phyloP scores from a whole-genome alignment of 2,797 vertebrate genomes.

The Poecilia picta region DNA sequence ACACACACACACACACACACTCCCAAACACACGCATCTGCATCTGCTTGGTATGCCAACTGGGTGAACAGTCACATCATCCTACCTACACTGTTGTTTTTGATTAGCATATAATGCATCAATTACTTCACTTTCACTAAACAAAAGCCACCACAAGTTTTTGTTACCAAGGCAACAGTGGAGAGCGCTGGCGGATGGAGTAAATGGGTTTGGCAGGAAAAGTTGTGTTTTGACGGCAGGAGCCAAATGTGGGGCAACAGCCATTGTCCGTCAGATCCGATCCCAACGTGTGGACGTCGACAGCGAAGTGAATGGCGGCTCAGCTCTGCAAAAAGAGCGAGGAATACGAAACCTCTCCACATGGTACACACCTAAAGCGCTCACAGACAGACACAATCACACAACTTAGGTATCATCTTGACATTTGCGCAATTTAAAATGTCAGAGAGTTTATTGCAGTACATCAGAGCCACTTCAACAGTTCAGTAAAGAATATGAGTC shows the following conservation, averaged over 20 bases:
- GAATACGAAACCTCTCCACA: background rate
- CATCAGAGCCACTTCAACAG: slow-evolving; percentile 15
- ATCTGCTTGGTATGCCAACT: slow-evolving; percentile 79
- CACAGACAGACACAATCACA: slow-evolving; percentile 5
- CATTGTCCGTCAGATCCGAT: slow-evolving; percentile 47
- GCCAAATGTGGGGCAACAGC: slow-evolving; percentile 45
- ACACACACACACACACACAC: slow-evolving; percentile 45
- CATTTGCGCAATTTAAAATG: slow-evolving; percentile 20
- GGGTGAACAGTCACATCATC: slow-evolving; percentile 70
- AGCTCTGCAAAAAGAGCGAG: slow-evolving; percentile 17
- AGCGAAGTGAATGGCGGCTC: slow-evolving; percentile 4
- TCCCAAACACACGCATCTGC: slow-evolving; percentile 22
- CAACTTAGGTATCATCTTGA: slow-evolving; percentile 5
- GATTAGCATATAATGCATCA: slow-evolving; percentile 83
- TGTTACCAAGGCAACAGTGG: slow-evolving; percentile 79
- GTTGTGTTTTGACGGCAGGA: slow-evolving; percentile 35
- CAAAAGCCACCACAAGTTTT: slow-evolving; percentile 68
- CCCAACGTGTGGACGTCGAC: slow-evolving; percentile 40
- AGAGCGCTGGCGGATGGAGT: slow-evolving; percentile 61
- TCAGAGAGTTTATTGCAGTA: slow-evolving; percentile 21
- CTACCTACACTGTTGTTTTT: slow-evolving; percentile 74
- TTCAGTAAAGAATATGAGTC: slow-evolving; percentile 19
- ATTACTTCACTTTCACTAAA: slow-evolving; percentile 78
- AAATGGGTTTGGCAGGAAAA: slow-evolving; percentile 67
- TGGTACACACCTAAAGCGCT: background rate